A percentile compares a stretch with the other conserved stretches of the same genome.
These are phyloP conservation scores for Eptatretus atami DNA, from an alignment of 2,797 vertebrate genomes.

Conservation along the genomic window DNA sequence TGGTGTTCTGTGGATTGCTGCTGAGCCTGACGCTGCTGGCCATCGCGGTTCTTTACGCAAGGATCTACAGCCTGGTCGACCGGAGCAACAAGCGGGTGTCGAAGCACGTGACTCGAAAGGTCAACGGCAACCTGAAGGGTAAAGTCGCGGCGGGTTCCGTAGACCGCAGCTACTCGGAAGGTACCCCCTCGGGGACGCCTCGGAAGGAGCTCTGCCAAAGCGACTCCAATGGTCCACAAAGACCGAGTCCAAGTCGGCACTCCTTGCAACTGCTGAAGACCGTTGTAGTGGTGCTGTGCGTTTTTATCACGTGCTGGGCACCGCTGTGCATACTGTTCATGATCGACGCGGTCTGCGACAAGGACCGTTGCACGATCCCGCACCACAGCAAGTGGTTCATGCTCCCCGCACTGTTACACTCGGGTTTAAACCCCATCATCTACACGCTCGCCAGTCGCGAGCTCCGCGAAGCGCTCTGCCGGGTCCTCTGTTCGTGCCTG, in stretches of 20 bases:
- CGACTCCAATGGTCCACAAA: background rate
- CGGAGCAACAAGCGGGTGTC: background rate
- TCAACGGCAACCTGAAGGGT: too few relatives aligned
- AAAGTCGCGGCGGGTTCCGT: too few relatives aligned
- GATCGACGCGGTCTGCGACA: slow-evolving; percentile 43
- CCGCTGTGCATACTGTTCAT: slow-evolving; percentile 73
- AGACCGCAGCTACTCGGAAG: background rate
- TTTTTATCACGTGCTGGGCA: slow-evolving; percentile 81
- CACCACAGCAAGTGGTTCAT: background rate
- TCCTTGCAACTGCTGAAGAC: slow-evolving; percentile 78
- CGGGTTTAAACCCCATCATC: background rate
- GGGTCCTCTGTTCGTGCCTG: background rate
- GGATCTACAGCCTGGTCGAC: slow-evolving; percentile 13
- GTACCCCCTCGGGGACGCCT: background rate
- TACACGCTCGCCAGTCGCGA: background rate
- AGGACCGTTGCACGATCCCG: background rate
- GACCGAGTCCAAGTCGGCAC: background rate
- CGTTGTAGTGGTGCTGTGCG: slow-evolving; percentile 74
- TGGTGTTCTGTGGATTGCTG: background rate
- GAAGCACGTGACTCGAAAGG: too few relatives aligned
- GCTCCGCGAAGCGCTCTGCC: background rate
- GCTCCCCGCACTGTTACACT: background rate
- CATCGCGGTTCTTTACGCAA: slow-evolving; percentile 1
- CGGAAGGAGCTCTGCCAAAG: background rate
- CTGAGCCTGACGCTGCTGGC: background rate